Percentiles rank a stretch among this genome's conserved stretches.
phyloP scores from a whole-genome alignment of 1,140 invertebrate species.

The Neodiprion pinetum region DNA sequence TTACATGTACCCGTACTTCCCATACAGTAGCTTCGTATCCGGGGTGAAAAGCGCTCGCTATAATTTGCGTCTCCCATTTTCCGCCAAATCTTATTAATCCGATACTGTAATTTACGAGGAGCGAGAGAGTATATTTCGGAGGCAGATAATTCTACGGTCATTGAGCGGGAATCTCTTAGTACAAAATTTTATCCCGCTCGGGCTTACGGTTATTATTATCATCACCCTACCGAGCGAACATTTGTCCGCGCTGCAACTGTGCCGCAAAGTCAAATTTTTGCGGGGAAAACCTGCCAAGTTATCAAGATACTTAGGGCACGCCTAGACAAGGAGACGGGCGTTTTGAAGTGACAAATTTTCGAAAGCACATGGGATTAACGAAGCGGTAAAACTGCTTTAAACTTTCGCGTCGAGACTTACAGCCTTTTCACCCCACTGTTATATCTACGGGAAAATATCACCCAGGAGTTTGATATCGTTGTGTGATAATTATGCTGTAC shows the following conservation, averaged over 20 bases:
- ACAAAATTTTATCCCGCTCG: neutral
- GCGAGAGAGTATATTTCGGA: neutral
- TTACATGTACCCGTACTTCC: too few species aligned
- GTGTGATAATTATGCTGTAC: too few species aligned
- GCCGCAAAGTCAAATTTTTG: too few species aligned
- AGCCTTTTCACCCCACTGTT: too few species aligned
- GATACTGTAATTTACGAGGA: neutral
- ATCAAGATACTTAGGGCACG: too few species aligned
- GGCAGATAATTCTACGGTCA: neutral
- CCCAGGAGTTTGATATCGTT: too few species aligned
- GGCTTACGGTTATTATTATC: neutral
- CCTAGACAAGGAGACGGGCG: too few species aligned
- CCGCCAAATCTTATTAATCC: neutral
- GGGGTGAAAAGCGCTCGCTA: too few species aligned
- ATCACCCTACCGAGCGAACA: neutral
- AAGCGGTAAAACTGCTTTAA: neutral
- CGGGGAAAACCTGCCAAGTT: too few species aligned
- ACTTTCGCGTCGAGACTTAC: neutral
- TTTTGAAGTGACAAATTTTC: neutral
- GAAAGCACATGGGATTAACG: neutral
- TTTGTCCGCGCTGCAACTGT: neutral
- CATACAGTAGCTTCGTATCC: too few species aligned
- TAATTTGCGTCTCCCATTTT: too few species aligned
- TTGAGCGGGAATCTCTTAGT: neutral
- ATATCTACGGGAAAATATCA: too few species aligned